phyloP scores from a whole-genome alignment of 2,888 invertebrate species.

The Drosophila lutescens region DNA sequence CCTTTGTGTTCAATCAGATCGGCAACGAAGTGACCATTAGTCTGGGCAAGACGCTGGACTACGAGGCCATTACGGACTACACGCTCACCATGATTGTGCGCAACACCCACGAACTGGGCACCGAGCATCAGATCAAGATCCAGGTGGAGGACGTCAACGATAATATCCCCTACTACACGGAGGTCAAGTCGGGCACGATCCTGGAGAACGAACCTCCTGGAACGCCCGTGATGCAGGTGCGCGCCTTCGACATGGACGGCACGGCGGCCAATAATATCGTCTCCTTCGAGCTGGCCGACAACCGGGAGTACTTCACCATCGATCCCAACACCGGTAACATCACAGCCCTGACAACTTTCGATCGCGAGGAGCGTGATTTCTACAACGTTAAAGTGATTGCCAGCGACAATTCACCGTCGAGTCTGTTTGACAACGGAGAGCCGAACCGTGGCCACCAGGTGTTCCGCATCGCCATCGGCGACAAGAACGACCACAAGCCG shows the following conservation, averaged over 20 bases:
- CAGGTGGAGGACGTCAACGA: slow-evolving; percentile 95
- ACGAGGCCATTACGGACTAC: slow-evolving; percentile 93
- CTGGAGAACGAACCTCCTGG: slow-evolving; percentile 93
- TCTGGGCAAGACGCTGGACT: slow-evolving; percentile 91
- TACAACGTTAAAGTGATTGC: slow-evolving; percentile 96
- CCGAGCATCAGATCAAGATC: slow-evolving; percentile 91
- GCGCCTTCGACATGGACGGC: slow-evolving; percentile 94
- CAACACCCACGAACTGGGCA: slow-evolving; percentile 92
- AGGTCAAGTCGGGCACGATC: slow-evolving; percentile 92
- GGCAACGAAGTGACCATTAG: slow-evolving; percentile 90
- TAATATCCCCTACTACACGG: slow-evolving; percentile 94
- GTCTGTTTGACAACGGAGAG: slow-evolving; percentile 87
- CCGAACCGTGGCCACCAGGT: slow-evolving; percentile 92
- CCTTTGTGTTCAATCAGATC: slow-evolving; percentile 88
- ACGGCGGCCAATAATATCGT: slow-evolving; percentile 93
- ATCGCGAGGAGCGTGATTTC: slow-evolving; percentile 92
- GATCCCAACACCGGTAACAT: slow-evolving; percentile 95
- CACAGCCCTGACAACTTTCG: slow-evolving; percentile 92
- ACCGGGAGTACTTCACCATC: slow-evolving; percentile 91
- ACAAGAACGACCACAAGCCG: slow-evolving; percentile 98
- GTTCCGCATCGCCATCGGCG: slow-evolving; percentile 95
- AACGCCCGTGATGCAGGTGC: slow-evolving; percentile 93
- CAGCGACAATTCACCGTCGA: slow-evolving; percentile 94
- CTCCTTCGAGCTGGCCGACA: slow-evolving; percentile 89
- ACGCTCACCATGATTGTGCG: slow-evolving; percentile 92